Conservation (phyloP, 2,113 vertebrate genomes). For the Mohoua ochrocephala region DNA sequence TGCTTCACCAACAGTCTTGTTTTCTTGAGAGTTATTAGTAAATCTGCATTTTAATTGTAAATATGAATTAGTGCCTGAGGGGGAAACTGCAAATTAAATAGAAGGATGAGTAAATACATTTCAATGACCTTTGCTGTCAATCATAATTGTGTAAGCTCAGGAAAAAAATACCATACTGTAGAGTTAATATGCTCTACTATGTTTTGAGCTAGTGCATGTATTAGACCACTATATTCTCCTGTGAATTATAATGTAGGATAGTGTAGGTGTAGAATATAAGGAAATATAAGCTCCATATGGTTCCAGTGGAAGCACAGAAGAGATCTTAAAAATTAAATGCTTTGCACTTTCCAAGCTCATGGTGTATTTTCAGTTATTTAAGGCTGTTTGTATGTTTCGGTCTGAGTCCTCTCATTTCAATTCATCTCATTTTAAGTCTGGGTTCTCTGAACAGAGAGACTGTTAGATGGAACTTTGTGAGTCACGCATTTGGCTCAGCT, state of each 20-base stretch:
- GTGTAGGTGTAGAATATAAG: not conserved
- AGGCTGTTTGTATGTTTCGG: not conserved
- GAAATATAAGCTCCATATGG: not conserved
- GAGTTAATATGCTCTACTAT: not conserved
- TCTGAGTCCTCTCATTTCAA: not conserved
- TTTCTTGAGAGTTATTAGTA: not conserved
- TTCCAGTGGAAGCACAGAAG: not conserved
- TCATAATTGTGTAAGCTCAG: not conserved
- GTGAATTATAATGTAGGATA: not conserved
- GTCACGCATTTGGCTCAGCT: conserved; percentile 2
- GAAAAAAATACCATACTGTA: not conserved
- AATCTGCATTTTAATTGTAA: not conserved
- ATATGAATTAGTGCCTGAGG: not conserved
- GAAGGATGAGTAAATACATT: not conserved
- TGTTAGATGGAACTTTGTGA: not conserved
- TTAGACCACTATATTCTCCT: not conserved
- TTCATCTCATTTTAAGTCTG: not conserved
- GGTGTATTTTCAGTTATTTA: not conserved
- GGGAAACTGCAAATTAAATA: not conserved
- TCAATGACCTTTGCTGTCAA: conserved; percentile 5
- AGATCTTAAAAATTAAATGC: not conserved
- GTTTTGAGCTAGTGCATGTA: not conserved
- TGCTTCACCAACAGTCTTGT: not conserved
- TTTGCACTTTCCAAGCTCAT: not conserved
- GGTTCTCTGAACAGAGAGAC: not conserved